Evolutionary conservation across 2,888 invertebrate species (phyloP).

Genomic region (Chymomyza amoena): DNA sequence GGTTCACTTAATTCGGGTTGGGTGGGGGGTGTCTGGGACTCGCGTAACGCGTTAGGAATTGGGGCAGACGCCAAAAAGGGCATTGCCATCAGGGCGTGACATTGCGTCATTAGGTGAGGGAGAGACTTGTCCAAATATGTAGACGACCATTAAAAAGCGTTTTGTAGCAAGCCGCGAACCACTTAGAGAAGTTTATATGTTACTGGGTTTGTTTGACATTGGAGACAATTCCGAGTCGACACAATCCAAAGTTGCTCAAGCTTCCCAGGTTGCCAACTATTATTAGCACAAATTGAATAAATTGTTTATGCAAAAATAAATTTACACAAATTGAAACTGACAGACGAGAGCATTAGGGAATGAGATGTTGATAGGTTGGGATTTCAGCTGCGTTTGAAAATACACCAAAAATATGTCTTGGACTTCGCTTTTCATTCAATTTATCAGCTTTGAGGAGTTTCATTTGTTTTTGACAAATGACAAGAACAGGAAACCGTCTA

Average conservation of each 20-base stretch:
- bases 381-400: neutral
- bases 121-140: conserved; percentile 32
- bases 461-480: conserved; percentile 22
- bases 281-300: conserved; percentile 63
- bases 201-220: neutral
- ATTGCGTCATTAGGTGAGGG: conserved; percentile 36
- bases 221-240: neutral
- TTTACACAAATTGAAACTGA: conserved; percentile 52
- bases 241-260: conserved; percentile 1
- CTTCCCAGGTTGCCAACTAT: conserved; percentile 22
- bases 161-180: neutral
- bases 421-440: neutral
- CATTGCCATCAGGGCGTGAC: conserved; percentile 56
- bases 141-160: conserved; percentile 16
- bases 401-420: conserved; percentile 1
- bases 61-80: conserved; percentile 29
- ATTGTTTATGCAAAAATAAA: conserved; percentile 57
- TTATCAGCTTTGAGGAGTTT: neutral
- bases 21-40: conserved; percentile 25
- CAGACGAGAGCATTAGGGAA: conserved; percentile 15
- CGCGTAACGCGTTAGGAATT: conserved; percentile 54
- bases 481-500: conserved; percentile 11
- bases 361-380: neutral
- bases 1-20: conserved; percentile 56
- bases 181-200: neutral